A percentile compares a stretch with the other conserved stretches of the same genome.
phyloP scores from a whole-genome alignment of 2,113 vertebrate genomes.

The Protobothrops mucrosquamatus region DNA sequence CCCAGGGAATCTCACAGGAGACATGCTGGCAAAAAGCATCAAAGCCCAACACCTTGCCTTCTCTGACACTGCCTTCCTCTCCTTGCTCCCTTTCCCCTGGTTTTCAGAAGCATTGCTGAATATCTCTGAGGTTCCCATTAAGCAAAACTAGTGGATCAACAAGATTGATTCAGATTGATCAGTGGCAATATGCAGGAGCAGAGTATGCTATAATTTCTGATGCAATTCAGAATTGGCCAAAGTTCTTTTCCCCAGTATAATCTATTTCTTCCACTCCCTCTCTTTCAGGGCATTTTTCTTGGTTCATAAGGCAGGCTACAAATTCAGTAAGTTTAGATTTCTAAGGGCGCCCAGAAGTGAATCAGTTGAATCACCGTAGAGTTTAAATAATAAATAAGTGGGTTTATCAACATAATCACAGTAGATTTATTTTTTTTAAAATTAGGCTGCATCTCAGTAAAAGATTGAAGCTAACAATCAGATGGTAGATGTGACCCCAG shows the following conservation, averaged over 20 bases:
- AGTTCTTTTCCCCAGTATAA: background rate
- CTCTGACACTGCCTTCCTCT: background rate
- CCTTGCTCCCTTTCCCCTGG: background rate
- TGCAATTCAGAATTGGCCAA: background rate
- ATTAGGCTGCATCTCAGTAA: background rate
- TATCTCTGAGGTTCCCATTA: background rate
- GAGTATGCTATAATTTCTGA: background rate
- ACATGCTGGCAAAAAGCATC: background rate
- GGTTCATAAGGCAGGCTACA: background rate
- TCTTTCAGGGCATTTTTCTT: background rate
- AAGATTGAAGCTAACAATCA: background rate
- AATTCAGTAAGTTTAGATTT: background rate
- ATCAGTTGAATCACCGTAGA: background rate
- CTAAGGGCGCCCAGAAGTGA: background rate
- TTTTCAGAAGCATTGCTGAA: background rate
- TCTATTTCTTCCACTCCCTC: background rate
- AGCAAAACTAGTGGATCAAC: background rate
- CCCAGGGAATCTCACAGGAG: background rate
- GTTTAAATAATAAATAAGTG: background rate
- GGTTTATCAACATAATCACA: background rate
- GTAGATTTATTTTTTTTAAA: background rate
- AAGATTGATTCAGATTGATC: background rate
- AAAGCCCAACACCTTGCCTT: background rate
- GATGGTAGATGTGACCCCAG: background rate
- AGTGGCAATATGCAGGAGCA: background rate